A percentile compares a stretch with the other conserved stretches of the same genome.
Conservation (phyloP, 2,888 invertebrate species). For the Eristalis arbustorum region DNA sequence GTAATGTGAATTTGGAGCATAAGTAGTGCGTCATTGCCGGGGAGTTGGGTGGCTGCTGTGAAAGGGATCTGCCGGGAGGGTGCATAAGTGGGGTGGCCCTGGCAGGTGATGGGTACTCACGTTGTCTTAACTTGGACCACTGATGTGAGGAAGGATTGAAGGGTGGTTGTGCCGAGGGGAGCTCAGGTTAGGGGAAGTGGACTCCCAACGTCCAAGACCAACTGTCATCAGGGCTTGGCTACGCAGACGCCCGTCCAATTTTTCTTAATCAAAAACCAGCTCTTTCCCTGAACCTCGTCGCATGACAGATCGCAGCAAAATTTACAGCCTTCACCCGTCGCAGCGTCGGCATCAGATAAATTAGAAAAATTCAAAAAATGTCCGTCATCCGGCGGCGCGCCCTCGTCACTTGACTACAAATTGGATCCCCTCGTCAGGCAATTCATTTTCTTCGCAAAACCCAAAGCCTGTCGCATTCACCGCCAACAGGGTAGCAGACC, state of each 20-base stretch:
- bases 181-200: too few species aligned
- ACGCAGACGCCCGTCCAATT: too few species aligned
- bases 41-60: background rate
- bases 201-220: too few species aligned
- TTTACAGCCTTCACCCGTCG: background rate
- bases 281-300: too few species aligned
- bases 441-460: background rate
- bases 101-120: background rate
- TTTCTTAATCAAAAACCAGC: too few species aligned
- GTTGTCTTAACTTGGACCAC: too few species aligned
- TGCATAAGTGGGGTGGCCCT: background rate
- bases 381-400: background rate
- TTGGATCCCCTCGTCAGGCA: background rate
- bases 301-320: too few species aligned
- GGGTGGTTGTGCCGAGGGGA: too few species aligned
- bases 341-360: background rate
- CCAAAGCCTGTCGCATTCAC: background rate
- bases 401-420: background rate
- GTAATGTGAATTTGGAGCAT: background rate
- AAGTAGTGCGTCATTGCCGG: background rate
- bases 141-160: too few species aligned
- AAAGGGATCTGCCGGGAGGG: background rate
- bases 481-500: background rate
- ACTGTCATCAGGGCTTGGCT: too few species aligned
- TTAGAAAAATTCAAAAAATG: background rate